phyloP scores from a whole-genome alignment of 2,797 vertebrate species.

The Spheniscus humboldti region DNA sequence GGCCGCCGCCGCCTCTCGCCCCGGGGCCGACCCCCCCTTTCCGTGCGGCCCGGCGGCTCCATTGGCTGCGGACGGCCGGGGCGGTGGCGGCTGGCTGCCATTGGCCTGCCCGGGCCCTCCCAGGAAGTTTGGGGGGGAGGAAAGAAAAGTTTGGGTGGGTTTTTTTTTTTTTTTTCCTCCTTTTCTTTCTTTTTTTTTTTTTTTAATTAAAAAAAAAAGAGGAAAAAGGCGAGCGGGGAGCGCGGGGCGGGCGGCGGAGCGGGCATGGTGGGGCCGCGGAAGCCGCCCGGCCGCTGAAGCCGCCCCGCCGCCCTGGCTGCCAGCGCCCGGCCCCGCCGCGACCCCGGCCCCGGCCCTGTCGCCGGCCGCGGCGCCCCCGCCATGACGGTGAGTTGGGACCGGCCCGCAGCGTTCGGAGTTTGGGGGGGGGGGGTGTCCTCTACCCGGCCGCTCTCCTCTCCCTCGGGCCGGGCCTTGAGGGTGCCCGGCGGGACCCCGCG shows the following conservation, averaged over 20 bases:
- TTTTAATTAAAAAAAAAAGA: neutral
- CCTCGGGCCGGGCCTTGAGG: neutral
- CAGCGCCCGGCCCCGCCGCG: neutral
- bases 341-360: neutral
- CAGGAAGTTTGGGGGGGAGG: conserved; percentile 30
- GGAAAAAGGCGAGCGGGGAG: neutral
- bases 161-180: neutral
- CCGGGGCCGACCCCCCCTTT: neutral
- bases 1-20: neutral
- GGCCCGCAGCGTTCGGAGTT: neutral
- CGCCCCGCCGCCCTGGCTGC: conserved; percentile 25
- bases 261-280: conserved; percentile 6
- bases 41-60: neutral
- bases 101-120: conserved; percentile 38
- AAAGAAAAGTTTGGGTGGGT: neutral
- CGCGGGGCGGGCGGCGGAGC: neutral
- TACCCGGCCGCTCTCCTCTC: no score
- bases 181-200: neutral
- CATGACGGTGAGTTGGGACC: conserved; percentile 48
- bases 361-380: neutral
- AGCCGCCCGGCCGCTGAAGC: conserved; percentile 8
- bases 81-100: neutral
- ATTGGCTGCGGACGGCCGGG: conserved; percentile 26
- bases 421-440: neutral
- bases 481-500: neutral